Percentiles rank a stretch among this genome's conserved stretches.
phyloP scores from a whole-genome alignment of 2,113 vertebrate genomes.

The Neotragus moschatus region DNA sequence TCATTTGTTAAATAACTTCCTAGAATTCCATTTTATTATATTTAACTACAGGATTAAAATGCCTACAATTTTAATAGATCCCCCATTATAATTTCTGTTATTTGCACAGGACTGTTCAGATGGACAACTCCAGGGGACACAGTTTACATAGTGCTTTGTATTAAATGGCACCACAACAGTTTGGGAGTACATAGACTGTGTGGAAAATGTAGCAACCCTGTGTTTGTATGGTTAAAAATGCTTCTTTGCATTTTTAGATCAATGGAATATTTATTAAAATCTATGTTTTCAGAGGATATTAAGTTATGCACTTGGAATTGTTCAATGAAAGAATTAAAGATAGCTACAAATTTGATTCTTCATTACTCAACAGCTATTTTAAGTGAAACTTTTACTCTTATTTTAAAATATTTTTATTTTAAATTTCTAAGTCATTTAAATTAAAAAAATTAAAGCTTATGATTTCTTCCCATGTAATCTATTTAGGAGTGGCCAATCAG shows the following conservation, averaged over 20 bases:
- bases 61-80: background rate
- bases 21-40: background rate
- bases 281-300: background rate
- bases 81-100: background rate
- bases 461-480: conserved; percentile 45
- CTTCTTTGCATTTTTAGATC: background rate
- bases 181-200: background rate
- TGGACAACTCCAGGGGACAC: background rate
- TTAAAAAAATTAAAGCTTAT: conserved; percentile 22
- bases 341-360: background rate
- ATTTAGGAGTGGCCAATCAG: conserved; percentile 95
- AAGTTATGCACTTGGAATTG: background rate
- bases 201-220: background rate
- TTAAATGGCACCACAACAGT: background rate
- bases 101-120: background rate
- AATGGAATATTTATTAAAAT: conserved; percentile 30
- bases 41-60: background rate
- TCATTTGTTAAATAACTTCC: background rate
- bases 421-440: conserved; percentile 9
- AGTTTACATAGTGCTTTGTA: background rate
- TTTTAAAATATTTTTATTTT: conserved; percentile 38
- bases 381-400: conserved; percentile 1
- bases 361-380: background rate
- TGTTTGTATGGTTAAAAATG: background rate
- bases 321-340: conserved; percentile 1